phyloP scores from a whole-genome alignment of 2,888 invertebrate genomes.

The Alsophila aescularia region DNA sequence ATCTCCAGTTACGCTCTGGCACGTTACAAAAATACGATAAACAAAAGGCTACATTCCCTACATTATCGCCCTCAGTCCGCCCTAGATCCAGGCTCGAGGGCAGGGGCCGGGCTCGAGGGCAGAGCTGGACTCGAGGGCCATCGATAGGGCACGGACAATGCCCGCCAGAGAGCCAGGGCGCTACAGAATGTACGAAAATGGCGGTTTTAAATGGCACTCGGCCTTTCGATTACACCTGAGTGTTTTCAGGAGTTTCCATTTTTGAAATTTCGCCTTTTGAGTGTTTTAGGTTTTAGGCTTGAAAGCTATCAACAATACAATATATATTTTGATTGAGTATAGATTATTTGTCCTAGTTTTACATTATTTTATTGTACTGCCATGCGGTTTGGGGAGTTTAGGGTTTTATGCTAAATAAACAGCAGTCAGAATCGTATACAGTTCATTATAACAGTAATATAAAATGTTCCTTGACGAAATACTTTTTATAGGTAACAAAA shows the following conservation, averaged over 20 bases:
- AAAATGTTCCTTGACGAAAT: too few relatives aligned
- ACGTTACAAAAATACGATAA: constrained; percentile 8
- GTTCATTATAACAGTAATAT: too few relatives aligned
- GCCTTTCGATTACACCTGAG: constrained; percentile 29
- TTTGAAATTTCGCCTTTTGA: constrained; percentile 17
- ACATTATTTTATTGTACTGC: too few relatives aligned
- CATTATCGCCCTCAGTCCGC: constrained; percentile 29
- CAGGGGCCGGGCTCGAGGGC: constrained; percentile 31
- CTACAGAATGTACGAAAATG: constrained; percentile 22
- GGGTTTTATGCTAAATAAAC: too few relatives aligned
- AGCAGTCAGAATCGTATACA: too few relatives aligned
- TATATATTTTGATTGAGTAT: too few relatives aligned
- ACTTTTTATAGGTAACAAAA: too few relatives aligned
- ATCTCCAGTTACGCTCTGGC: not conserved
- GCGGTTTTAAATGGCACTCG: constrained; percentile 28
- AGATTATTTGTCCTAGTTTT: not conserved
- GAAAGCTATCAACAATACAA: not conserved
- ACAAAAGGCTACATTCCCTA: constrained; percentile 13
- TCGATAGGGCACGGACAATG: constrained; percentile 42
- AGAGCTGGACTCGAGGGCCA: constrained; percentile 34
- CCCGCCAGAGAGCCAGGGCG: constrained; percentile 1
- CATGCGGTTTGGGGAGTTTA: too few relatives aligned
- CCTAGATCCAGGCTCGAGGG: constrained; percentile 32
- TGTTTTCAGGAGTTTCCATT: constrained; percentile 17
- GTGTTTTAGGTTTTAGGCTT: constrained; percentile 1